These are phyloP conservation scores for Pseudoatta argentina DNA, from an alignment of 1,140 invertebrate genomes.

Conservation along the genomic window DNA sequence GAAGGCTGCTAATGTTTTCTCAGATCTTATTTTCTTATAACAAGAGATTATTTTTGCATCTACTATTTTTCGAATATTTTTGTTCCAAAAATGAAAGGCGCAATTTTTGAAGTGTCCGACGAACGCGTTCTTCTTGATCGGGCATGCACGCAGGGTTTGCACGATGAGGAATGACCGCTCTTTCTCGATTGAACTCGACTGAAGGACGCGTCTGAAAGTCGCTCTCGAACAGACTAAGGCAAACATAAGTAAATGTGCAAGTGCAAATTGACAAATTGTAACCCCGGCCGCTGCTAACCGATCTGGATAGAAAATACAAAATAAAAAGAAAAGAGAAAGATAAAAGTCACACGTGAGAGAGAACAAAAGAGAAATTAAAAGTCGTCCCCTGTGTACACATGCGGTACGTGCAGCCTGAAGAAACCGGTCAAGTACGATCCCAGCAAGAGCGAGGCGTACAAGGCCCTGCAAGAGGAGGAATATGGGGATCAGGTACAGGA, in stretches of 20 bases:
- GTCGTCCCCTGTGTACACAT: conserved; percentile 70
- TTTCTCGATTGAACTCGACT: conserved; percentile 45
- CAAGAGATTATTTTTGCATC: not conserved
- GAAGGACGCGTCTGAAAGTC: conserved; percentile 63
- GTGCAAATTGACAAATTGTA: conserved; percentile 71
- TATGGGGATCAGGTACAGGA: conserved; percentile 89
- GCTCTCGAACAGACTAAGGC: conserved; percentile 65
- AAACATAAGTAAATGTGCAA: conserved; percentile 42
- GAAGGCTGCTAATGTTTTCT: not conserved
- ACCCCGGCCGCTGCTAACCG: conserved; percentile 79
- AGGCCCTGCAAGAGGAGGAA: conserved; percentile 92
- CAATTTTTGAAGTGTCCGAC: conserved; percentile 49
- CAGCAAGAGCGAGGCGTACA: conserved; percentile 94
- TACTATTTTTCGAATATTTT: conserved; percentile 24
- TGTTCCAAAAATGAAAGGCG: conserved; percentile 6
- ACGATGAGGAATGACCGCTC: conserved; percentile 58
- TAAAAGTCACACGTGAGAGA: conserved; percentile 21
- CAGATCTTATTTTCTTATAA: not conserved
- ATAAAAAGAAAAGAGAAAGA: conserved; percentile 52
- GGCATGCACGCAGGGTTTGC: conserved; percentile 52
- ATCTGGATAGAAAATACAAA: conserved; percentile 55
- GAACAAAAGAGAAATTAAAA: conserved; percentile 70
- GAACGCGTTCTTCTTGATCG: conserved; percentile 63
- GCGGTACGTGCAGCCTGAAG: conserved; percentile 85
- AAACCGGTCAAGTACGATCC: conserved; percentile 93